Percentiles rank a stretch among this genome's conserved stretches.
Conservation (phyloP, 2,888 invertebrate species). For the Caenorhabditis sulstoni region DNA sequence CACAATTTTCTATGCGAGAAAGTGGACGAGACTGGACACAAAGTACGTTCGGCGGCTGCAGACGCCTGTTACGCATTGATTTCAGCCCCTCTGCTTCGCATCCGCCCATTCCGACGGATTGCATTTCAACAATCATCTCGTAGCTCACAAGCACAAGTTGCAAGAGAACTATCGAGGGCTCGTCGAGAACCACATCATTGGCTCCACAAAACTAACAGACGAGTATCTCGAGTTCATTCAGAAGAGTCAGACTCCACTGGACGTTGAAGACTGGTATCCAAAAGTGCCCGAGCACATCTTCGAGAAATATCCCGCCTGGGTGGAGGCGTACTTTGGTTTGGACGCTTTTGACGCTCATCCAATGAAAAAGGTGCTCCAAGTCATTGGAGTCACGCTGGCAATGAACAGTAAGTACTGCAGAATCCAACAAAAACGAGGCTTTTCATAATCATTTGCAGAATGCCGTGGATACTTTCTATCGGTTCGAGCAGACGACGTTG, state of each 20-base stretch:
- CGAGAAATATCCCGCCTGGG: constrained; percentile 67
- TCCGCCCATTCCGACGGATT: constrained; percentile 36
- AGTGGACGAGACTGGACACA: constrained; percentile 38
- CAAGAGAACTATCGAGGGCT: constrained; percentile 37
- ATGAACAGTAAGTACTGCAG: constrained; percentile 65
- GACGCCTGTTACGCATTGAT: too few relatives aligned
- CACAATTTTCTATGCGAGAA: constrained; percentile 54
- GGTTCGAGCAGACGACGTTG: constrained; percentile 48
- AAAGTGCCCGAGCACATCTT: constrained; percentile 66
- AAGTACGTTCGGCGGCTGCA: too few relatives aligned
- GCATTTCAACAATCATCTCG: constrained; percentile 24
- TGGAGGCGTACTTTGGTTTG: constrained; percentile 71
- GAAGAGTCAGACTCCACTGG: constrained; percentile 44
- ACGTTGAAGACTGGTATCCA: constrained; percentile 64
- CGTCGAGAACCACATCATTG: constrained; percentile 14
- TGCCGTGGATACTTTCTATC: constrained; percentile 68
- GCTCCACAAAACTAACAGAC: constrained; percentile 27
- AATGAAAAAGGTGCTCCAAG: constrained; percentile 68
- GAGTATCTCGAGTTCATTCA: constrained; percentile 42
- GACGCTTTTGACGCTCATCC: constrained; percentile 69
- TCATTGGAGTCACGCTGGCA: constrained; percentile 64
- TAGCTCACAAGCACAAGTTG: constrained; percentile 30
- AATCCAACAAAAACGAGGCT: background rate
- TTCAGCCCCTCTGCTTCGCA: constrained; percentile 55
- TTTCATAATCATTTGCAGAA: constrained; percentile 56